phyloP scores from a whole-genome alignment of 2,888 invertebrate genomes.

The Pimpla rufipes region DNA sequence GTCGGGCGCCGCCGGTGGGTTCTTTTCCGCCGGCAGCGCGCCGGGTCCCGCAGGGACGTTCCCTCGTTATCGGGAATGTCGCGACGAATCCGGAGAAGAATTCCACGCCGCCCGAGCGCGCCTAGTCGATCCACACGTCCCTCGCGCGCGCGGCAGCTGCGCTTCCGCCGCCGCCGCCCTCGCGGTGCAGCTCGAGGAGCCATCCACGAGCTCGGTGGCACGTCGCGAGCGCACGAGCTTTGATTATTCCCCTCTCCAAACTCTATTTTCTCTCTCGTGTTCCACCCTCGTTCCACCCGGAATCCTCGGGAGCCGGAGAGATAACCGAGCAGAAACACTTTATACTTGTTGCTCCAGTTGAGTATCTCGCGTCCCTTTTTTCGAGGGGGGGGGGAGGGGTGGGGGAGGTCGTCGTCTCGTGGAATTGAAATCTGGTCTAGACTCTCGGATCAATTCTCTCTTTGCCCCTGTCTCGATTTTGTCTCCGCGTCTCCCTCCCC shows the following conservation, averaged over 20 bases:
- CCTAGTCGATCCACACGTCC: conserved; percentile 68
- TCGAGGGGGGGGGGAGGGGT: neutral
- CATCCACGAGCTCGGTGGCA: too few relatives aligned
- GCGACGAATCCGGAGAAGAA: conserved; percentile 74
- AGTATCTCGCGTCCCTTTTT: neutral
- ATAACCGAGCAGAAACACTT: conserved; percentile 30
- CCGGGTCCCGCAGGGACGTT: conserved; percentile 50
- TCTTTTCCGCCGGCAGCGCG: conserved; percentile 5
- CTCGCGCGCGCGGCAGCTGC: conserved; percentile 32
- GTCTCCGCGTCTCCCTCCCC: too few relatives aligned
- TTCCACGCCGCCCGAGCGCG: conserved; percentile 67
- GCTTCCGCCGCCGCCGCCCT: conserved; percentile 62
- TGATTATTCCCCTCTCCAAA: conserved; percentile 16
- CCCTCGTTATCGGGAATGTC: conserved; percentile 75
- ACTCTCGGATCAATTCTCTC: conserved; percentile 14
- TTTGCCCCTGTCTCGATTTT: neutral
- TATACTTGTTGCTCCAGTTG: conserved; percentile 48
- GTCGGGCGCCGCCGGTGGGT: conserved; percentile 24
- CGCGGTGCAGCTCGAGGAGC: too few relatives aligned
- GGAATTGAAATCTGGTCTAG: conserved; percentile 33
- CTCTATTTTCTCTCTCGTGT: neutral
- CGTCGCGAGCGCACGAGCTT: conserved; percentile 16
- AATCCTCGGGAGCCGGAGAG: neutral
- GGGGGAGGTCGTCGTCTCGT: neutral
- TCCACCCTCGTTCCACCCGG: neutral